A percentile compares a stretch with the other conserved stretches of the same genome.
phyloP scores from a whole-genome alignment of 2,797 vertebrate genomes.

The Takifugu rubripes region DNA sequence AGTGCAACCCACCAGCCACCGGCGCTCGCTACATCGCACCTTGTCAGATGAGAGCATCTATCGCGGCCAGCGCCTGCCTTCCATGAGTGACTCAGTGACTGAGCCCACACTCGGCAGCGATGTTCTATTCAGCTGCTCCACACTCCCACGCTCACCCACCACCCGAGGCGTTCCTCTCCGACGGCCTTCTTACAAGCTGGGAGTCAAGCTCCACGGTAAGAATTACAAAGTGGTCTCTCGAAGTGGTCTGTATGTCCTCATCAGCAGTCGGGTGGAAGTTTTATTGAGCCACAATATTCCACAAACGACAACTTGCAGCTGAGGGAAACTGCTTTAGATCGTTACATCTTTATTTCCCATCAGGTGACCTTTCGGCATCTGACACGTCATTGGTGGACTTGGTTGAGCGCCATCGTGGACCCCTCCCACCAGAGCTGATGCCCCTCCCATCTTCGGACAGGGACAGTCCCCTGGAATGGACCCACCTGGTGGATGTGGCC shows the following conservation, averaged over 20 bases:
- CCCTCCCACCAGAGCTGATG: conserved; percentile 89
- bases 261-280: too few species aligned
- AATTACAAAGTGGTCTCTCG: not conserved
- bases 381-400: conserved; percentile 96
- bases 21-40: conserved; percentile 91
- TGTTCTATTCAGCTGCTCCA: conserved; percentile 95
- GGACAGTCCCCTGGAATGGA: conserved; percentile 91
- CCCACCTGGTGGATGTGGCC: conserved; percentile 95
- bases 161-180: conserved; percentile 89
- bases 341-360: not conserved
- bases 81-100: conserved; percentile 73
- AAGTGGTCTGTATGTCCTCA: not conserved
- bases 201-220: conserved; percentile 92
- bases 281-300: too few species aligned
- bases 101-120: conserved; percentile 87
- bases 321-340: too few species aligned
- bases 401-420: conserved; percentile 87
- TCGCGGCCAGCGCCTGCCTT: conserved; percentile 87
- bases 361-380: conserved; percentile 97
- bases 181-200: conserved; percentile 93
- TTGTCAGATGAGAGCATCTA: conserved; percentile 98
- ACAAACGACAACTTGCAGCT: too few species aligned
- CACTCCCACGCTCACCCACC: conserved; percentile 88
- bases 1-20: conserved; percentile 76
- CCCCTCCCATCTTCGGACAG: conserved; percentile 88